Conservation (phyloP, 2,113 vertebrate genomes). For the Rhodinocichla rosea region DNA sequence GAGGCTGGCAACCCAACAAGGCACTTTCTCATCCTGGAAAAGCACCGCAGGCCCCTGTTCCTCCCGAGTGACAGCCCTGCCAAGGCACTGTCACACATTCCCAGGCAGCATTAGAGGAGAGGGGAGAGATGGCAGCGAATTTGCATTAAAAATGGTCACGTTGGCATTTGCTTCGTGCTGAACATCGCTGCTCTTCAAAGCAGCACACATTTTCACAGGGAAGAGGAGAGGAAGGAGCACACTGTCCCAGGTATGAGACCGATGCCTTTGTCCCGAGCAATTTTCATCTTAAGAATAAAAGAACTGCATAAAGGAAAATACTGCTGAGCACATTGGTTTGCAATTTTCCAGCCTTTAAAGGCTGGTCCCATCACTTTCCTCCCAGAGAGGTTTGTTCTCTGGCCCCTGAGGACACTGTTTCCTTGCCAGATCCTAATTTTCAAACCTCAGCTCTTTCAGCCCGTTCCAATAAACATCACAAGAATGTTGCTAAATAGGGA, state of each 20-base stretch:
- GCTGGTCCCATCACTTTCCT: constrained; percentile 58
- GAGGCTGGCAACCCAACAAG: neutral
- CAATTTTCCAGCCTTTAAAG: constrained; percentile 63
- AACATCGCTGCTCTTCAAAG: constrained; percentile 39
- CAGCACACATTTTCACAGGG: neutral
- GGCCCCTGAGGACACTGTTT: constrained; percentile 65
- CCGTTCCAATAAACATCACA: constrained; percentile 60
- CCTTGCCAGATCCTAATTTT: constrained; percentile 67
- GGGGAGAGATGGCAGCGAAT: neutral
- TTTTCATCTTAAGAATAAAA: constrained; percentile 64
- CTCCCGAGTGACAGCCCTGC: constrained; percentile 6
- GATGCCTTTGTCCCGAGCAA: constrained; percentile 40
- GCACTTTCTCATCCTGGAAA: neutral
- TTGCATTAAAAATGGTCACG: constrained; percentile 54
- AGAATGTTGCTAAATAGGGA: constrained; percentile 64
- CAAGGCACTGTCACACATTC: constrained; percentile 32
- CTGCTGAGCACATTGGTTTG: constrained; percentile 62
- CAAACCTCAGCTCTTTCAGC: constrained; percentile 67
- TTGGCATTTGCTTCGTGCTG: constrained; percentile 33
- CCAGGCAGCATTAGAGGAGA: neutral
- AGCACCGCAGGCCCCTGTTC: neutral
- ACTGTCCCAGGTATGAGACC: constrained; percentile 35
- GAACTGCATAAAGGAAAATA: constrained; percentile 58
- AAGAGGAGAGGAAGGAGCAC: constrained; percentile 16
- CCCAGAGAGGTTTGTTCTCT: constrained; percentile 48